Conservation (phyloP, 2,113 vertebrate genomes). For the Neopipo cinnamomea region DNA sequence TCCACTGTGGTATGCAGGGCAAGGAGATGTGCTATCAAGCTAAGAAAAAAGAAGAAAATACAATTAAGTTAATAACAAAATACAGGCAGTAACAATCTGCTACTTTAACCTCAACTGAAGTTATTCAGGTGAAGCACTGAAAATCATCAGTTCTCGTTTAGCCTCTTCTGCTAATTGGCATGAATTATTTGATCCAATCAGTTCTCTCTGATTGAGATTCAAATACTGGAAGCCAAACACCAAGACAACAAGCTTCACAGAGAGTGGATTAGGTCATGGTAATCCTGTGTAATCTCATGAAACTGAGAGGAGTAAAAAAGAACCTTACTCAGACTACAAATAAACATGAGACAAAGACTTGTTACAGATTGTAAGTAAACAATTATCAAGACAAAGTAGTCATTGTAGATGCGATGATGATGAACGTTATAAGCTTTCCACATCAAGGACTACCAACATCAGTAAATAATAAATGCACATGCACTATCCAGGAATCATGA, state of each 20-base stretch:
- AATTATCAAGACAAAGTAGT: background rate
- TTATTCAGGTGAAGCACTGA: background rate
- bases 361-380: background rate
- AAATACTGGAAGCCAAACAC: background rate
- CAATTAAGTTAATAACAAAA: background rate
- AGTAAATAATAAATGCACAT: background rate
- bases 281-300: background rate
- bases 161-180: background rate
- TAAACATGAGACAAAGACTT: background rate
- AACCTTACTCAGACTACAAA: background rate
- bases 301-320: background rate
- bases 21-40: background rate
- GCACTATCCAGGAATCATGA: background rate
- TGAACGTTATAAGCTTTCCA: background rate
- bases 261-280: background rate
- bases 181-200: background rate
- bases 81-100: background rate
- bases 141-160: background rate
- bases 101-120: background rate
- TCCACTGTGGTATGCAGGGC: background rate
- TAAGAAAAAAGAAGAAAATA: background rate
- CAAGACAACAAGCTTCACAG: background rate
- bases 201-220: background rate
- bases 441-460: background rate
- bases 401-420: background rate